Evolutionary conservation across 2,888 invertebrate genomes (phyloP).

Genomic region (Lamellibrachia satsuma): DNA sequence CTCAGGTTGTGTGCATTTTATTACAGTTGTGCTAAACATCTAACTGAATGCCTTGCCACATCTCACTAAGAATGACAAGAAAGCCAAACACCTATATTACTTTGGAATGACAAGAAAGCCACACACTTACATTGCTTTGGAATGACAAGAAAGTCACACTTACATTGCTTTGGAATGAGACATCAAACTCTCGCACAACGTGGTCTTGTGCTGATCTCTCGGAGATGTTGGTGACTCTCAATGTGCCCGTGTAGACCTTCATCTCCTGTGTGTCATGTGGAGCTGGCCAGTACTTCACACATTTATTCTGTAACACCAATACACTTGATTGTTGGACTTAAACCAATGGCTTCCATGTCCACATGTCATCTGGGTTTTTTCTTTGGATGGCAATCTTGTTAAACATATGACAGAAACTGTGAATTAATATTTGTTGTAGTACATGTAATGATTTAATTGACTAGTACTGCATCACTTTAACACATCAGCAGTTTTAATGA

Average conservation of each 20-base stretch:
- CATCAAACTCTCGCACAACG: not conserved
- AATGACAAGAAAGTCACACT: not conserved
- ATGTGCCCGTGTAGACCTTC: not conserved
- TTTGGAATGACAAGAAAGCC: no score
- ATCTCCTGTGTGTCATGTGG: not conserved
- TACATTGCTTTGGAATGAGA: slow-evolving; percentile 1
- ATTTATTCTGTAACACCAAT: slow-evolving; percentile 72
- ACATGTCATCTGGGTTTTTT: not conserved
- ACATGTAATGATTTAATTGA: not conserved
- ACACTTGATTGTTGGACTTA: no score
- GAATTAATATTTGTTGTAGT: no score
- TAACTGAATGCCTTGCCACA: no score
- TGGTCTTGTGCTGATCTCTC: not conserved
- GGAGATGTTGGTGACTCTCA: not conserved
- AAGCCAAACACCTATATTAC: no score
- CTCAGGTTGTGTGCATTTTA: no score
- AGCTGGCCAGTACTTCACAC: slow-evolving; percentile 97
- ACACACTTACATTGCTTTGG: not conserved
- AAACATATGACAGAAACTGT: no score
- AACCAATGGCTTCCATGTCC: not conserved
- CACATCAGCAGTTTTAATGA: not conserved
- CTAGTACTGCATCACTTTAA: not conserved
- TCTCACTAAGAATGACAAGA: no score
- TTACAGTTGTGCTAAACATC: no score
- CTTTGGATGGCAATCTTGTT: no score